A percentile compares a stretch with the other conserved stretches of the same genome.
phyloP scores from a whole-genome alignment of 2,113 vertebrate genomes.

The Brienomyrus longianalis region DNA sequence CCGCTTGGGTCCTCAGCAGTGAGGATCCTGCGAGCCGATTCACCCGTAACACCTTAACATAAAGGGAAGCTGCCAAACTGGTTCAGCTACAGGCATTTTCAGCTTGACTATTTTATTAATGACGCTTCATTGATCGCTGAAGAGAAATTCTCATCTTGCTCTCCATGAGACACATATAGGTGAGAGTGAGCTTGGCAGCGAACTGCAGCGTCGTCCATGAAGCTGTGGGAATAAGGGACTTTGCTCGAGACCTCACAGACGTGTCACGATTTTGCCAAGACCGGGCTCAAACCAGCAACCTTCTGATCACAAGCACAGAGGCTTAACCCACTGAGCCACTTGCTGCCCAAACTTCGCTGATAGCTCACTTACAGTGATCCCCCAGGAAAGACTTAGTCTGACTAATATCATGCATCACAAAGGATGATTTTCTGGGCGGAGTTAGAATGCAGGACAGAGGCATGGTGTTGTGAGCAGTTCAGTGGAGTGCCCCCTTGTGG shows the following conservation, averaged over 20 bases:
- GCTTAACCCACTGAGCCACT: neutral
- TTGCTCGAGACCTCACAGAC: neutral
- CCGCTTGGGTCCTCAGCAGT: no score
- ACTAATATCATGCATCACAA: neutral
- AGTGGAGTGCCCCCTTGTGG: neutral
- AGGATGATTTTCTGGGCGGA: neutral
- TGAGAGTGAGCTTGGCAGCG: neutral
- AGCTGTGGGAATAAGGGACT: neutral
- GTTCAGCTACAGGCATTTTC: neutral
- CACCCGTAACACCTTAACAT: neutral
- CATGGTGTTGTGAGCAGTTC: neutral
- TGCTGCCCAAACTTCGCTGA: neutral
- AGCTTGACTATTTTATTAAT: neutral
- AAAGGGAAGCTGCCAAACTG: neutral
- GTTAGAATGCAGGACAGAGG: neutral
- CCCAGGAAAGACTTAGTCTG: neutral
- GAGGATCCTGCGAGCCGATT: no score
- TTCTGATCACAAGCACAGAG: neutral
- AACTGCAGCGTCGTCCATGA: neutral
- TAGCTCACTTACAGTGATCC: neutral
- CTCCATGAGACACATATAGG: neutral
- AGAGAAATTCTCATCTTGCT: neutral
- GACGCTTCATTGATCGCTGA: neutral
- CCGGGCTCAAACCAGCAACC: neutral
- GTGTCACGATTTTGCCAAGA: neutral